These are phyloP conservation scores for Sebastes oblongus DNA, from an alignment of 2,797 vertebrate species.

Conservation along the genomic window DNA sequence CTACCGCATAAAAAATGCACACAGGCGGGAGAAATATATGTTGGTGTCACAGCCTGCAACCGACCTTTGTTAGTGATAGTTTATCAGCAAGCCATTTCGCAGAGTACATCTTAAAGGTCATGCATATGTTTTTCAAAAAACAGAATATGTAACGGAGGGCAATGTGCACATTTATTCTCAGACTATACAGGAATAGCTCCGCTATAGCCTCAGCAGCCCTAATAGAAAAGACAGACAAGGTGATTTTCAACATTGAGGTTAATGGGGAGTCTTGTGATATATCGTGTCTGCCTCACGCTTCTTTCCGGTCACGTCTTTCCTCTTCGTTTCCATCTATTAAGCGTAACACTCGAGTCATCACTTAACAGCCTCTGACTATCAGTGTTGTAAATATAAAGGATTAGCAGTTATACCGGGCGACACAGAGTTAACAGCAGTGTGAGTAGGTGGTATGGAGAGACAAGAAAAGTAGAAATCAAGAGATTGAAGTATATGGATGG, in stretches of 20 bases:
- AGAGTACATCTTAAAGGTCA: slow-evolving; percentile 41
- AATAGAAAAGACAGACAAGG: slow-evolving; percentile 16
- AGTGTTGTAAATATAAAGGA: slow-evolving; percentile 6
- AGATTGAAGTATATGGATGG: slow-evolving; percentile 31
- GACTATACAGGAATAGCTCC: slow-evolving; percentile 3
- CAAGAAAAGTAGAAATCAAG: slow-evolving; percentile 30
- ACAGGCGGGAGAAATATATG: slow-evolving; percentile 1
- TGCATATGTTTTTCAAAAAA: slow-evolving; percentile 3
- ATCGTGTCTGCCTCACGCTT: neutral
- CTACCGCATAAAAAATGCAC: neutral
- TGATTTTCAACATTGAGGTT: slow-evolving; percentile 43
- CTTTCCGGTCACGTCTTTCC: neutral
- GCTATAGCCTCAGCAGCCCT: neutral
- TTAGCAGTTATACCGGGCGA: neutral
- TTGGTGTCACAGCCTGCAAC: slow-evolving; percentile 11
- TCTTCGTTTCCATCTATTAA: slow-evolving; percentile 13
- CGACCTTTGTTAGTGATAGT: slow-evolving; percentile 44
- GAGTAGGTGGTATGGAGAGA: neutral
- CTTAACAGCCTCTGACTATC: slow-evolving; percentile 40
- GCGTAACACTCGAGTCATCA: slow-evolving; percentile 38
- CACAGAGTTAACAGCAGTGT: slow-evolving; percentile 8
- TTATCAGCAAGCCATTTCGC: slow-evolving; percentile 13
- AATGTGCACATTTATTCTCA: slow-evolving; percentile 7
- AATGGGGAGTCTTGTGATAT: slow-evolving; percentile 18
- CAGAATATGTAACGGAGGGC: neutral